phyloP scores from a whole-genome alignment of 2,797 vertebrate species.

The Galagoides demidoff region DNA sequence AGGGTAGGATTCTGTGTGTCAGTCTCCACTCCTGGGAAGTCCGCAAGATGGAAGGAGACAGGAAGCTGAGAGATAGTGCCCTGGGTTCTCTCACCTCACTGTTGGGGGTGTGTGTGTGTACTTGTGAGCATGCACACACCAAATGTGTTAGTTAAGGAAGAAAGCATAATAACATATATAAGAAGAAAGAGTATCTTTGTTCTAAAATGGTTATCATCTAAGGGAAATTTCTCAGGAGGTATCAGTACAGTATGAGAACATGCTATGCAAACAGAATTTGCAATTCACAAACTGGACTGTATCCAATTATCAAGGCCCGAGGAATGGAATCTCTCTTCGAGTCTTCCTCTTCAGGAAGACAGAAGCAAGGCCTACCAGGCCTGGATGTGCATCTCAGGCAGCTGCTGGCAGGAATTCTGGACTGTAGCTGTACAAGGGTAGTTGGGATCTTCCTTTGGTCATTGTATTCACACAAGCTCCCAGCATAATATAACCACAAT shows the following conservation, averaged over 20 bases:
- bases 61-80: neutral
- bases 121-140: accelerated
- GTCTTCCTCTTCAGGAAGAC: neutral
- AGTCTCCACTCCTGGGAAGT: neutral
- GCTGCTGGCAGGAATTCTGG: too few relatives aligned
- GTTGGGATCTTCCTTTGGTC: neutral
- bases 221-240: neutral
- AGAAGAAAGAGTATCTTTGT: neutral
- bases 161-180: neutral
- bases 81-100: neutral
- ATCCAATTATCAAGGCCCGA: neutral
- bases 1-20: neutral
- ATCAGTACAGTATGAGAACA: neutral
- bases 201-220: neutral
- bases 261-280: neutral
- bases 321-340: neutral
- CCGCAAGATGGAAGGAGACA: neutral
- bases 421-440: neutral
- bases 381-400: neutral
- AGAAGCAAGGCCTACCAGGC: neutral
- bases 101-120: neutral
- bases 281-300: neutral
- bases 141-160: neutral
- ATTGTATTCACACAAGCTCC: neutral
- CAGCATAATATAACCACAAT: neutral